phyloP scores from a whole-genome alignment of 2,888 invertebrate species.

The Bellardia bayeri region DNA sequence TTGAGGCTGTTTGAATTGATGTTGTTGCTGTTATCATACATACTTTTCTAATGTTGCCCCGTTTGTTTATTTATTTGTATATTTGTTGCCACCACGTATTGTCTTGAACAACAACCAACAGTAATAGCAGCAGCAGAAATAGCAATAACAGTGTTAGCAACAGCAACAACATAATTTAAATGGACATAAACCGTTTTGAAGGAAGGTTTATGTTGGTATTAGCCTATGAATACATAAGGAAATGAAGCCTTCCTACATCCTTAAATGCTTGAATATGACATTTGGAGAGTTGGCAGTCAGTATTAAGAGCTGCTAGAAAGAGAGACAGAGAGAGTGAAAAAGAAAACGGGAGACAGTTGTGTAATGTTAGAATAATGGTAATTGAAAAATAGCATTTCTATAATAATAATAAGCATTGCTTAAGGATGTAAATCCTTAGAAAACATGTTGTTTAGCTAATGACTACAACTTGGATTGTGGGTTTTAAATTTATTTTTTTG shows the following conservation, averaged over 20 bases:
- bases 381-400: conserved; percentile 69
- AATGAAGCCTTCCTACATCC: conserved; percentile 22
- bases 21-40: conserved; percentile 45
- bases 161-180: conserved; percentile 63
- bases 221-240: conserved; percentile 27
- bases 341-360: background rate
- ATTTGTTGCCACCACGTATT: conserved; percentile 51
- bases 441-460: conserved; percentile 69
- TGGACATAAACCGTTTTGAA: conserved; percentile 66
- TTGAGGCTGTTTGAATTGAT: conserved; percentile 66
- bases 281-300: background rate
- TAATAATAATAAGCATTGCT: conserved; percentile 58
- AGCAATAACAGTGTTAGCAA: conserved; percentile 15
- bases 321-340: background rate
- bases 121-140: background rate
- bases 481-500: background rate
- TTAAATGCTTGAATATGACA: conserved; percentile 34
- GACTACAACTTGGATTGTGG: conserved; percentile 36
- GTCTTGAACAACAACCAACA: conserved; percentile 65
- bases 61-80: conserved; percentile 47
- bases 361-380: conserved; percentile 65
- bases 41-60: conserved; percentile 5
- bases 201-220: conserved; percentile 19
- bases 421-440: conserved; percentile 66
- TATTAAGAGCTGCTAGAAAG: background rate